Evolutionary conservation across 2,888 invertebrate genomes (phyloP).

Genomic region (Tetragonula carbonaria): DNA sequence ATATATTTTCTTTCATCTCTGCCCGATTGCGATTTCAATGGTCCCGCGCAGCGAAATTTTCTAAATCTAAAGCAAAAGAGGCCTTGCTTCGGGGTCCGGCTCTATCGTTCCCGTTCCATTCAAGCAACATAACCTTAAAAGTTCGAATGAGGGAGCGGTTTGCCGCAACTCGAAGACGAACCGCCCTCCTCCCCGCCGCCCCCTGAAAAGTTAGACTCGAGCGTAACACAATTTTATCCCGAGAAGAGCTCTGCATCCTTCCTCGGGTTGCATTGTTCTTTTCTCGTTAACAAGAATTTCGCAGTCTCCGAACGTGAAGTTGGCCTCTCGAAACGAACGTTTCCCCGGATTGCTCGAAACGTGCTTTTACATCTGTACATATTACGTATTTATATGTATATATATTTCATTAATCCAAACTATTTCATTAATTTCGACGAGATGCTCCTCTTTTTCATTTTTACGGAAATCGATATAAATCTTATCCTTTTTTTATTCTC

Average conservation of each 20-base stretch:
- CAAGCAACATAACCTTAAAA: constrained; percentile 54
- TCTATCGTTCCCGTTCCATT: constrained; percentile 53
- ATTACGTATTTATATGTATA: not conserved
- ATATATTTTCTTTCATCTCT: constrained; percentile 44
- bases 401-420: too few relatives aligned
- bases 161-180: constrained; percentile 52
- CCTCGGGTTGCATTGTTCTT: constrained; percentile 1
- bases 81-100: constrained; percentile 30
- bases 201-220: constrained; percentile 42
- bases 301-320: not conserved
- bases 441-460: too few relatives aligned
- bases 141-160: constrained; percentile 38
- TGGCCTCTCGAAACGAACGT: not conserved
- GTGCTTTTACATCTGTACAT: not conserved
- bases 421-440: too few relatives aligned
- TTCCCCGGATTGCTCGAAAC: not conserved
- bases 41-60: constrained; percentile 48
- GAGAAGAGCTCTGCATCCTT: constrained; percentile 37
- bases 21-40: constrained; percentile 48
- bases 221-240: constrained; percentile 21
- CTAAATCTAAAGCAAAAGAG: constrained; percentile 56
- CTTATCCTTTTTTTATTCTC: too few relatives aligned
- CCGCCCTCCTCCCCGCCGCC: not conserved
- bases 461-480: too few relatives aligned
- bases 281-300: not conserved